Evolutionary conservation across 1,140 invertebrate genomes (phyloP), one percentile per base, ranked within the genome.

Genomic region (Pachyrhynchus sulphureomaculatus): DNA sequence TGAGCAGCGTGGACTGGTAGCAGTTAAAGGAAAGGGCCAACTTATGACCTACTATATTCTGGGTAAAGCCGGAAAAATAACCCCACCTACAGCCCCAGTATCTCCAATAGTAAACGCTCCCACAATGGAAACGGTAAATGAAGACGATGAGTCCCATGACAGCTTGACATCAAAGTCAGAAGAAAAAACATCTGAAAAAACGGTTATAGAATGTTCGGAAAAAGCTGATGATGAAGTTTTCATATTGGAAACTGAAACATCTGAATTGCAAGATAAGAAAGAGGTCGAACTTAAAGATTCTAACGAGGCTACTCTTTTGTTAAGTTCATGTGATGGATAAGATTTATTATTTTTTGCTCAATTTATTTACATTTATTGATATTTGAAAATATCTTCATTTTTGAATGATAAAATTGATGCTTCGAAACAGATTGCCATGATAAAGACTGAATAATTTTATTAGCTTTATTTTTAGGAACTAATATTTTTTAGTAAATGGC

Each of bases 1-100:
- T 76, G 91, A 93, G 73, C 92, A 95, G 71, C 84, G 94, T 1
- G 94, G 95, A 2, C 77, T 96, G 34, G 92, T 98, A 0, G 87
- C 89, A 4, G 93, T 98, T 3, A 98, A 97, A 75, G 94, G 95
- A 39, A 97, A 97, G 76, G 95, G 95, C 3, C 91, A 96, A 76
- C 81, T 98, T 10, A 90, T 95, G 86, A 98, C 95, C 0, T 96
- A 95, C 76, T 97, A 96, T 75, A 79, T 98, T 26, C 80, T 88
- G 57, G 89, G 88, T n/a, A 86, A 86, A 75, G 78, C 78, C 23
- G 89, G 88, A 13, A 85, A 86, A 75, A 80, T 78, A 9, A 78
- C 79, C 33, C 71, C 70, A 37, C 68, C 71, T 10, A 72, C 72
- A 17, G 69, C 68, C 10, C 72, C 71, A 18, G 71, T 72, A 1